Conservation (phyloP, 2,888 invertebrate genomes). For the Ophion ellenae region DNA sequence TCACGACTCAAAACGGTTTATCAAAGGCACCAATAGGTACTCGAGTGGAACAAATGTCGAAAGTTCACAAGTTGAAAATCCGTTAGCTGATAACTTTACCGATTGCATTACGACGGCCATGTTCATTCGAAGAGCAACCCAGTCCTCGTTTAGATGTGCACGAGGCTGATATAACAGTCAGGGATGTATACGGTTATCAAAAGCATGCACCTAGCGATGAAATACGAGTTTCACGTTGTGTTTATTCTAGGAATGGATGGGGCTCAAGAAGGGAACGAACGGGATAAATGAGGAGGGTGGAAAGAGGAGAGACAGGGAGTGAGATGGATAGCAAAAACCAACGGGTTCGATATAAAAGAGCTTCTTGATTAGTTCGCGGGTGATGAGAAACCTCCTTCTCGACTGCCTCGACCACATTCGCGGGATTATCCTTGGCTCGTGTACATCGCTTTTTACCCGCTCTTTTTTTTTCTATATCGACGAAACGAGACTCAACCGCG, state of each 20-base stretch:
- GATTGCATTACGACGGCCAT: slow-evolving; percentile 26
- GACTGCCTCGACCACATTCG: slow-evolving; percentile 61
- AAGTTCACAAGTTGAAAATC: slow-evolving; percentile 8
- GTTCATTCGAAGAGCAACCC: slow-evolving; percentile 8
- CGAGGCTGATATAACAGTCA: slow-evolving; percentile 23
- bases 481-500: slow-evolving; percentile 46
- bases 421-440: slow-evolving; percentile 65
- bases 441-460: slow-evolving; percentile 20
- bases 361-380: slow-evolving; percentile 69
- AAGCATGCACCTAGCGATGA: slow-evolving; percentile 45
- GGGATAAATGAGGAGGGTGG: slow-evolving; percentile 17
- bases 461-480: slow-evolving; percentile 56
- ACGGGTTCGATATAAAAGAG: slow-evolving; percentile 69
- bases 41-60: neutral
- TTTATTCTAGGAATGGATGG: slow-evolving; percentile 61
- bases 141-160: slow-evolving; percentile 27
- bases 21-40: neutral
- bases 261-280: slow-evolving; percentile 51
- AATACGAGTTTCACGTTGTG: slow-evolving; percentile 63
- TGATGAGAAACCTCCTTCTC: slow-evolving; percentile 65
- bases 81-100: neutral
- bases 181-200: slow-evolving; percentile 30
- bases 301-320: slow-evolving; percentile 15
- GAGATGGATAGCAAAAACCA: slow-evolving; percentile 37
- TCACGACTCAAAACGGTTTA: neutral